These are phyloP conservation scores for Philotrypesis tridentata DNA, from an alignment of 1,140 invertebrate genomes.

Conservation along the genomic window DNA sequence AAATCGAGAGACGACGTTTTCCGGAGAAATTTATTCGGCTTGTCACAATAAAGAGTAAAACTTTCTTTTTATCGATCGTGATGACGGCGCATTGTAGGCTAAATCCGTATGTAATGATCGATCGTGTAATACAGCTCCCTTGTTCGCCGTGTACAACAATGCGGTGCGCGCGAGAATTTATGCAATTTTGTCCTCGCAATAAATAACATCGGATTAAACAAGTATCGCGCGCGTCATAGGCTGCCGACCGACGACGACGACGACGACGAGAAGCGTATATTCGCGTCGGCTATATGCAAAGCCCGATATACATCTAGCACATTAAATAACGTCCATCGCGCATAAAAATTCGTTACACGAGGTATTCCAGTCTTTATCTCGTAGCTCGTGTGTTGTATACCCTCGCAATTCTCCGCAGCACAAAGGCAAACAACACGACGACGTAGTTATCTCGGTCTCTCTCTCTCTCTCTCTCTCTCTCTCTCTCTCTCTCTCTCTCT, in stretches of 20 bases:
- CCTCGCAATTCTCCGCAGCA: neutral
- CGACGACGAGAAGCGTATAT: too few species aligned
- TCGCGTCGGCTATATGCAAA: too few species aligned
- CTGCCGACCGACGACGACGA: too few species aligned
- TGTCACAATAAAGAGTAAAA: neutral
- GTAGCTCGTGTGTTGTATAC: neutral
- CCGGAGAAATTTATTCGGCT: neutral
- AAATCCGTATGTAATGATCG: too few species aligned
- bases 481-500: neutral
- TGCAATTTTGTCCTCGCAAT: too few species aligned
- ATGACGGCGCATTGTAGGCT: neutral
- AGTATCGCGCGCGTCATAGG: too few species aligned
- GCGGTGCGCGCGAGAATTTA: too few species aligned
- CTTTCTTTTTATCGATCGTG: neutral
- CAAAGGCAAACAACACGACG: slow-evolving; percentile 10
- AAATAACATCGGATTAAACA: too few species aligned
- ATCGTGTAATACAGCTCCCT: too few species aligned
- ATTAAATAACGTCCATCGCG: neutral
- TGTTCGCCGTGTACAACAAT: too few species aligned
- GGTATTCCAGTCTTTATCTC: neutral
- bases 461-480: too few species aligned
- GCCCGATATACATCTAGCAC: slow-evolving; percentile 8
- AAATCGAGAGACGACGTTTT: neutral
- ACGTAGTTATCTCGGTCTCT: neutral
- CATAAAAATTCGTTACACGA: slow-evolving; percentile 20